phyloP scores from a whole-genome alignment of 2,113 vertebrate genomes.

The Mesitornis unicolor region DNA sequence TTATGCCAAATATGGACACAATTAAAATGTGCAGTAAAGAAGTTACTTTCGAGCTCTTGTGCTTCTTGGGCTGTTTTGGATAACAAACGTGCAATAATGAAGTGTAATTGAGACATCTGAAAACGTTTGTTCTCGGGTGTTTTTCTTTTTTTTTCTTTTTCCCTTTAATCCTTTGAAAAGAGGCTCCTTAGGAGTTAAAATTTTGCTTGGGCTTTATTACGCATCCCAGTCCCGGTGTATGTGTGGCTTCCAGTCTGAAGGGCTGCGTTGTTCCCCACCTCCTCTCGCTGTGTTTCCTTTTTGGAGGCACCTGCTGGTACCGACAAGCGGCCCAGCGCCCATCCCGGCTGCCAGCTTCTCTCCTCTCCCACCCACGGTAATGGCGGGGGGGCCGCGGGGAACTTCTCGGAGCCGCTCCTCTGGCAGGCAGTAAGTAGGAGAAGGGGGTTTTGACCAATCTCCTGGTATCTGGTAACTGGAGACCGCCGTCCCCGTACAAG shows the following conservation, averaged over 20 bases:
- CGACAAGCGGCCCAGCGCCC: background rate
- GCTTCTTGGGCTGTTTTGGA: background rate
- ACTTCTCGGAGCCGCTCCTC: accelerated
- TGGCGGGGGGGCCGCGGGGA: background rate
- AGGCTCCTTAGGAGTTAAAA: background rate
- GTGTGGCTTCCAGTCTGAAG: background rate
- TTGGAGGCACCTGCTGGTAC: constrained; percentile 24
- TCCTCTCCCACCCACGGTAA: background rate
- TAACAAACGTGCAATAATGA: background rate
- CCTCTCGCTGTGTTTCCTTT: background rate
- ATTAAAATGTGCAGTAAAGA: background rate
- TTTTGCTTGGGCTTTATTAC: background rate
- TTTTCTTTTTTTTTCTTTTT: background rate
- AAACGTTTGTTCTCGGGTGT: background rate
- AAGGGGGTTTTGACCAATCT: background rate
- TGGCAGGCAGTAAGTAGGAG: background rate
- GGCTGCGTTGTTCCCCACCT: background rate
- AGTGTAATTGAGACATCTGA: background rate
- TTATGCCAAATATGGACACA: constrained; percentile 4
- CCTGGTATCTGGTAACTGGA: background rate
- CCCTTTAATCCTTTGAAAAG: background rate
- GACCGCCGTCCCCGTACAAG: background rate
- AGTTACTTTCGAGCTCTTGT: background rate
- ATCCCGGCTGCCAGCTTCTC: background rate
- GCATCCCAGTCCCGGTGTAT: background rate